These are phyloP conservation scores for Eupithecia exiguata DNA, from an alignment of 2,888 invertebrate genomes.

Conservation along the genomic window DNA sequence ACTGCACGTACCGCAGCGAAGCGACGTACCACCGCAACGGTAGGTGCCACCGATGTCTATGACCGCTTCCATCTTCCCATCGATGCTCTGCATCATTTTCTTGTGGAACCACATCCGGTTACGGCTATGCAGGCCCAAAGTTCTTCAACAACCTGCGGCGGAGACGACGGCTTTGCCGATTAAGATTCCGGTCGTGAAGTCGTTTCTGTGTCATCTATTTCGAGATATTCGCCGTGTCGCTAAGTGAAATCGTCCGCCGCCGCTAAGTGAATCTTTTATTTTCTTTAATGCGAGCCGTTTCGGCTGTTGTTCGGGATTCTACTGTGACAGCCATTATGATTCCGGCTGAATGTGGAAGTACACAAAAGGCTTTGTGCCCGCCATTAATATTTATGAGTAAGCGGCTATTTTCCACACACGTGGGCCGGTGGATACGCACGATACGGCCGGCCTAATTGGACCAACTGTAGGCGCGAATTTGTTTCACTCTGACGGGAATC, in stretches of 20 bases:
- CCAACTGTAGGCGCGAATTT: conserved; percentile 74
- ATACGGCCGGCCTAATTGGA: conserved; percentile 77
- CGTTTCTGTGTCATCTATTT: conserved; percentile 72
- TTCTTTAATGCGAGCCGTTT: conserved; percentile 77
- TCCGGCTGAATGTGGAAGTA: conserved; percentile 78
- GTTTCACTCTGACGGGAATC: conserved; percentile 66
- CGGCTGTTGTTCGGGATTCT: conserved; percentile 79
- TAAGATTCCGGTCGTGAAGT: conserved; percentile 60
- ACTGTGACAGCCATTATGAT: conserved; percentile 82
- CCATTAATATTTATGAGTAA: conserved; percentile 82
- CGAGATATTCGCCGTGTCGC: conserved; percentile 71
- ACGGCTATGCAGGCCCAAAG: conserved; percentile 49
- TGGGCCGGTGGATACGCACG: conserved; percentile 80
- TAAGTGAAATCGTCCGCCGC: conserved; percentile 70
- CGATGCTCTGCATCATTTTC: conserved; percentile 66
- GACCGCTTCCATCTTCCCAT: conserved; percentile 52
- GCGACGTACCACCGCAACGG: conserved; percentile 65
- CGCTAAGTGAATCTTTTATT: conserved; percentile 70
- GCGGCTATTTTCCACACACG: conserved; percentile 78
- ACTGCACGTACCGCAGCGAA: conserved; percentile 64
- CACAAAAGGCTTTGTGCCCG: conserved; percentile 78
- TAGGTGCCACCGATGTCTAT: conserved; percentile 60
- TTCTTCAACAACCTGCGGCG: conserved; percentile 39
- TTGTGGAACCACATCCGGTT: conserved; percentile 54
- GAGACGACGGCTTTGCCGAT: conserved; percentile 54